Evolutionary conservation across 1,140 invertebrate species (phyloP).

Genomic region (Megathymus violae): DNA sequence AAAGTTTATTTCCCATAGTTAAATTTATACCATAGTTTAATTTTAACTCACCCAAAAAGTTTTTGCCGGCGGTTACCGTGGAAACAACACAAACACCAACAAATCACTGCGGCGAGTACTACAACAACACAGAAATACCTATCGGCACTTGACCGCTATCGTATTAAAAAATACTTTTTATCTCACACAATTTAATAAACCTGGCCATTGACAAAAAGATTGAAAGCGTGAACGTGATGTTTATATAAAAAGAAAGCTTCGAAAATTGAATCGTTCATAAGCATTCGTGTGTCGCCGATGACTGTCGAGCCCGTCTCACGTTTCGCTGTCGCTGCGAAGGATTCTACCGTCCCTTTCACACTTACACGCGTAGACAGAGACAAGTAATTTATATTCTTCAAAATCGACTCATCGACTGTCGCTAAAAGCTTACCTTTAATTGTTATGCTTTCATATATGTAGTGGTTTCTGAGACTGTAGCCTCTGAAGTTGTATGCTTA

Average conservation of each 20-base stretch:
- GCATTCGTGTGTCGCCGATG: constrained; percentile 51
- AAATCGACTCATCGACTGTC: constrained; percentile 36
- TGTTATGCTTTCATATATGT: constrained; percentile 30
- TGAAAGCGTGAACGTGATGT: constrained; percentile 28
- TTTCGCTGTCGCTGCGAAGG: constrained; percentile 35
- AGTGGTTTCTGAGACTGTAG: constrained; percentile 17
- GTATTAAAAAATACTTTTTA: constrained; percentile 5
- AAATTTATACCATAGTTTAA: too few relatives aligned
- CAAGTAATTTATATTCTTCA: constrained; percentile 29
- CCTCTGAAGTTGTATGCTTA: too few relatives aligned
- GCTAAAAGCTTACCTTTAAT: constrained; percentile 36
- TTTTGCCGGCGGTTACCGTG: constrained; percentile 10
- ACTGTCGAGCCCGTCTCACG: constrained; percentile 38
- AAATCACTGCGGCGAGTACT: constrained; percentile 1
- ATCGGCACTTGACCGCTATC: background rate
- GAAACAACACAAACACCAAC: constrained; percentile 21
- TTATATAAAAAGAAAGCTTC: constrained; percentile 42
- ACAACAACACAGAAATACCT: constrained; percentile 20
- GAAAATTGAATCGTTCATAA: constrained; percentile 43
- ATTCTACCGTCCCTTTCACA: constrained; percentile 34
- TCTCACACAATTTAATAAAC: background rate
- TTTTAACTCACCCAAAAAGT: constrained; percentile 9
- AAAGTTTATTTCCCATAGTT: too few relatives aligned
- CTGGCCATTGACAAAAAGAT: constrained; percentile 25
- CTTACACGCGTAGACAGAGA: constrained; percentile 21